These are phyloP conservation scores for Tachystola acroxantha DNA, from an alignment of 2,888 invertebrate species.

Conservation along the genomic window DNA sequence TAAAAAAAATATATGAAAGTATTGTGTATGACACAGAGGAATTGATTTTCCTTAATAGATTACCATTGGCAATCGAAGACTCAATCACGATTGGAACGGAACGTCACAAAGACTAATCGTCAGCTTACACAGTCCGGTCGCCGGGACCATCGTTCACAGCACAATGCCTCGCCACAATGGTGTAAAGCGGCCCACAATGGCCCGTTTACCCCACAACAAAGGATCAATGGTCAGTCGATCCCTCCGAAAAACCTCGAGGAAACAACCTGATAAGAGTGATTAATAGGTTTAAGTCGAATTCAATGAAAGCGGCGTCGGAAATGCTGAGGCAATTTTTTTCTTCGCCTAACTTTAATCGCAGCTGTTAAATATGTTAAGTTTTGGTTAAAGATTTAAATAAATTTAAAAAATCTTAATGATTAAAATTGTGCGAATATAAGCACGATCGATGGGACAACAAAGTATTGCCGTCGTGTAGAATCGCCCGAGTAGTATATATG, in stretches of 20 bases:
- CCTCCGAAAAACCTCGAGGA: constrained; percentile 62
- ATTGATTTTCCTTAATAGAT: too few species aligned
- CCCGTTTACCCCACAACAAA: constrained; percentile 55
- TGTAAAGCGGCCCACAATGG: constrained; percentile 39
- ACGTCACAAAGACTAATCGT: constrained; percentile 59
- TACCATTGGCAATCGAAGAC: not conserved
- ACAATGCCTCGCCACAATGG: constrained; percentile 55
- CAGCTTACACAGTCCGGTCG: constrained; percentile 45
- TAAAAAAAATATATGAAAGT: too few species aligned
- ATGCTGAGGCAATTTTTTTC: constrained; percentile 40
- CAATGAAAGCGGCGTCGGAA: constrained; percentile 60
- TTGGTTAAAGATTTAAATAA: not conserved
- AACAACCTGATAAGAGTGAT: constrained; percentile 73
- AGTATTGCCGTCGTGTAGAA: too few species aligned
- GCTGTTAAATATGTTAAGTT: constrained; percentile 1
- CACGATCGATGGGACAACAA: too few species aligned
- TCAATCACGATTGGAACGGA: constrained; percentile 15
- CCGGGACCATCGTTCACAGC: constrained; percentile 56
- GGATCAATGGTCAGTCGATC: constrained; percentile 57
- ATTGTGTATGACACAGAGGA: too few species aligned
- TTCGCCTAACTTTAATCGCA: constrained; percentile 28
- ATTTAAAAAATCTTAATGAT: too few species aligned
- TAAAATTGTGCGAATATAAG: too few species aligned
- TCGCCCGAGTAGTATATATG: too few species aligned
- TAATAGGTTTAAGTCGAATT: constrained; percentile 73